Evolutionary conservation across 2,113 vertebrate species (phyloP), one percentile per base, ranked within the genome.

Genomic region (Xiphorhynchus elegans): DNA sequence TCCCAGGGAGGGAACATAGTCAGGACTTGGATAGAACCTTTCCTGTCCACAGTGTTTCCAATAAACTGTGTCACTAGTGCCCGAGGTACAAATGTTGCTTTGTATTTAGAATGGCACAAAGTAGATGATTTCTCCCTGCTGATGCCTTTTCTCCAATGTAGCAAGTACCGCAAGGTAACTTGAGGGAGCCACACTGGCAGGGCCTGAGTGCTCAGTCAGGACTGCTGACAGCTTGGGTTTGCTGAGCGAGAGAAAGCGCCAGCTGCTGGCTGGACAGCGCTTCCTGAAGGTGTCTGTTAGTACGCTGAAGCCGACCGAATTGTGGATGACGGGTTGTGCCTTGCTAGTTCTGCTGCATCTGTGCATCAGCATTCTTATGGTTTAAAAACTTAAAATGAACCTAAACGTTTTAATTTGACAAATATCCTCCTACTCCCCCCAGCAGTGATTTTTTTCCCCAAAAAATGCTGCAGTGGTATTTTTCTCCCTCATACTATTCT

Each of bases 291-390:
- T 3, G 7, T 25, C 37, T 17, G 3, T 16, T 14, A 13, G 11
- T 16, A 24, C 7, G 2, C 0, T 10, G 33, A 31, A 42, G 24
- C 33, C 1, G 1, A 5, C 35, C 19, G 49, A 44, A 15, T 21
- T 52, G 39, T 23, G 55, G 28, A 12, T 64, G 39, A 14, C 29
- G n/a, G 15, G 8, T 0, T 67, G 64, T 59, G n/a, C 55, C 39
- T 78, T 87, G 18, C 25, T 74, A 18, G 40, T 80, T 91, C 46
- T 10, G 50, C 46, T 47, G n/a, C 46, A 75, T 42, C 37, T 76
- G 44, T 47, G 64, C 50, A 72, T 81, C 47, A 40, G 35, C 7
- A 6, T 81, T 87, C 52, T 55, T 74, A 20, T 1, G 1, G 0
- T 50, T 91, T 64, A 50, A 47, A 91, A 91, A 42, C 8, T 33